A percentile compares a stretch with the other conserved stretches of the same genome.
Evolutionary conservation across 2,113 vertebrate species (phyloP).

Genomic region (Origma solitaria): DNA sequence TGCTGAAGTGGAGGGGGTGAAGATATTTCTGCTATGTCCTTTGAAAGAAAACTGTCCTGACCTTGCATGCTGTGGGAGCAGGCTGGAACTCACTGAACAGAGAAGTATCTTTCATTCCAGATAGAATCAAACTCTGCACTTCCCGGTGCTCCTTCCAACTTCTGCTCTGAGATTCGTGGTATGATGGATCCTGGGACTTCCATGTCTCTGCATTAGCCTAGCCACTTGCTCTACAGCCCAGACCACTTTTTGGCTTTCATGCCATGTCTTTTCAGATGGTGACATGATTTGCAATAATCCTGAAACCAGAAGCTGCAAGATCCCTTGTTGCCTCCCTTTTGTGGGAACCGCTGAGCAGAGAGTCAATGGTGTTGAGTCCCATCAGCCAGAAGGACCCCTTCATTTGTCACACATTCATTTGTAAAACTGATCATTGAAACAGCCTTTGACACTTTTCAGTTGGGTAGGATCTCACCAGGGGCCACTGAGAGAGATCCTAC

Average conservation of each 20-base stretch:
- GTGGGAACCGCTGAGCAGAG: neutral
- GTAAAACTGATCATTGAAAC: neutral
- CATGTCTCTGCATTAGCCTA: neutral
- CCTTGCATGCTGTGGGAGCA: neutral
- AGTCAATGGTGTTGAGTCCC: neutral
- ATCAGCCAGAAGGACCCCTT: neutral
- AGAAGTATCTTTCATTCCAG: neutral
- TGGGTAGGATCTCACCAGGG: neutral
- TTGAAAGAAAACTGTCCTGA: slow-evolving; percentile 2
- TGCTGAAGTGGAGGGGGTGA: neutral
- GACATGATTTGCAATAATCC: neutral
- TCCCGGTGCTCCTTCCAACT: neutral
- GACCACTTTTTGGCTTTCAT: neutral
- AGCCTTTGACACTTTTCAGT: neutral
- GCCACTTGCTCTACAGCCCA: neutral
- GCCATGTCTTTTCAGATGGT: neutral
- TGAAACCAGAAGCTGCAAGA: neutral
- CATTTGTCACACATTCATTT: neutral
- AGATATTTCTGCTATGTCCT: neutral
- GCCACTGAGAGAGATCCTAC: neutral
- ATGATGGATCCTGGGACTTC: neutral
- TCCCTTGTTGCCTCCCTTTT: neutral
- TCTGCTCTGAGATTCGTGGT: neutral
- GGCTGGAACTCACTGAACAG: neutral
- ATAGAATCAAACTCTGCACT: neutral